Base-by-base conservation (phyloP, 2,113 vertebrate genomes). In the Lota lota region DNA sequence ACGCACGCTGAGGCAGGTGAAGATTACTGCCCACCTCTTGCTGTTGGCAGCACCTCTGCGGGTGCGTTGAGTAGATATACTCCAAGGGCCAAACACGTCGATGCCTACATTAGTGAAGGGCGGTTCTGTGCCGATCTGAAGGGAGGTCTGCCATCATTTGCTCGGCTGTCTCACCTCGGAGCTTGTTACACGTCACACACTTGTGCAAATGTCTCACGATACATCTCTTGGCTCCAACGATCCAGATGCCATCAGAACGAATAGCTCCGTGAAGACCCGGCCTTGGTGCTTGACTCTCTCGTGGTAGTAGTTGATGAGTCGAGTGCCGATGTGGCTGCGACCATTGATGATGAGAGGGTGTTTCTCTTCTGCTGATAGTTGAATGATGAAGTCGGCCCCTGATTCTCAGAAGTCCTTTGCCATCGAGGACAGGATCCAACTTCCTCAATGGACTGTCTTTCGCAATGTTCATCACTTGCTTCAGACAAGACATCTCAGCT, bases 21-120 rank as follows among this genome's bases (percentile, higher is more conserved):
- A 75, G 15, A 77, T 28, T 11, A 77, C 62, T 16, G 73, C 73
- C 73, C 73, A 77, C 22, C 71, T 18, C 56, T 77, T 77, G 47
- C 33, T 77, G 53, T 77, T 67, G 16, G 66, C 77, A 1, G 12
- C 20, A 15, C 20, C 64, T 66, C 64, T 47, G 3, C 21, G 24
- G 18, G 63, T 64, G 5, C 63, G 33, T 14, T 36, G 40, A 19
- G 63, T 51, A 15, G 63, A 40, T n/a, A 64, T 50, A n/a, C 2
- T 51, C 63, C 63, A 64, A 2, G 63, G 63, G 17, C 63, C 19
- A 12, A 64, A 64, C 4, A 64, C 63, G n/a, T 64, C 63, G 18
- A 50, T 3, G 11, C 63, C 40, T 1, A 64, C 33, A 14, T 64
- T 50, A 1, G 63, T 64, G 21, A 64, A 64, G 12, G 63, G 63